Base-by-base conservation (phyloP, 2,888 invertebrate species). In the Drosophila helvetica region DNA sequence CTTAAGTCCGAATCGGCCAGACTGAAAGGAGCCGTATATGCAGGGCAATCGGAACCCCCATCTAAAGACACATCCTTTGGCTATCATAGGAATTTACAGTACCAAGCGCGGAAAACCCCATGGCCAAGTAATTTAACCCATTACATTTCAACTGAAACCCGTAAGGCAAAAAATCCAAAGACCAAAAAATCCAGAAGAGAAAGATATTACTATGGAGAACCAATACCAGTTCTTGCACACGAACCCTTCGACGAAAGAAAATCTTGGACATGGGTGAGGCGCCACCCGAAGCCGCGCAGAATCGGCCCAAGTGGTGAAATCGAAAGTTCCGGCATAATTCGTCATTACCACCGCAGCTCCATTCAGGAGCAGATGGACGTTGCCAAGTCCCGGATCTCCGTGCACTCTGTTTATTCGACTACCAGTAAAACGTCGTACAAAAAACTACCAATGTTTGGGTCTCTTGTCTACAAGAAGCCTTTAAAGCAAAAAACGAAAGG, bases 221-320 rank as follows among this genome's bases (percentile, higher is more conserved):
- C 50, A n/a, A 33, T 75, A 1, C 76, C 81, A 0, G 52, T 81
- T 0, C 52, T 75, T 0, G 3, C 17, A 0, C 74, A 80, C 10
- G 51, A 68, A 17, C 79, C 81, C 33, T 81, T 66, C 19, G 18
- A 74, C n/a, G 8, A 2, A 5, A n/a, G 17, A 0, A 48, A 76
- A 1, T 48, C 66, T 0, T 54, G 47, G 51, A 76, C 66, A 3
- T 78, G 76, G 71, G 10, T 76, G 10, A 68, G 79, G 0, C 76
- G 79, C 7, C 79, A 76, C 55, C 81, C 79, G 2, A 4, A 17
- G 0, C 18, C 53, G 8, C 0, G 8, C 1, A 55, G 77, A 0
- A 5, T 81, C 33, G 15, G 47, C 9, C 17, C 50, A 0, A 1
- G 0, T 4, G 54, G 63, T 0, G 0, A 15, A 0, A 0, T 65